Evolutionary conservation across 2,797 vertebrate species (phyloP), one percentile per base, ranked within the genome.

Genomic region (Vireo griseus): DNA sequence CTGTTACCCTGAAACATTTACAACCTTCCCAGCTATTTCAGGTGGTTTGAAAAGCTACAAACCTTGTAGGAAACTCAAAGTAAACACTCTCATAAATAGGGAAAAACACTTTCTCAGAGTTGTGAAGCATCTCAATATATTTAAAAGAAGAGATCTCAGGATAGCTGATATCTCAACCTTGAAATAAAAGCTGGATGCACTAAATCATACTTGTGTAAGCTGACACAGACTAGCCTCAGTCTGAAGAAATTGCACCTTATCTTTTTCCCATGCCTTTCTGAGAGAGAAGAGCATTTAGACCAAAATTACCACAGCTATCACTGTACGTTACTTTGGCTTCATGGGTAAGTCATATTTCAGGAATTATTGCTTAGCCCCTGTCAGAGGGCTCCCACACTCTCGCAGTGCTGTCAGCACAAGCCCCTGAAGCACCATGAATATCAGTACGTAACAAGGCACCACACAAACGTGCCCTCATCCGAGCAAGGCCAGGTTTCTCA

Each of bases 401-500:
- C 13, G 26, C 51, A n/a, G 40, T 35, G 33, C 69, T 6, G 0
- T 52, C 52, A 59, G 59, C 40, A 9, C 5, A 19, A 10, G 39
- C 18, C 37, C n/a, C 48, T 69, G 33, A 18, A 37, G 51, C 35
- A 28, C 58, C 28, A 2, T 4, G 33, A 58, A 12, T 40, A 58
- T 45, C 17, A 9, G 31, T 24, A 18, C 33, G 11, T 63, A 62
- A 17, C 18, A 51, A 61, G 74, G 58, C 66, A 63, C 24, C 63
- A 52, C 1, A 0, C 19, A 44, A 45, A 65, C 15, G 5, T 10
- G 33, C 6, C 15, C 17, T 17, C 47, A 72, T 44, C 21, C 0
- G 0, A 66, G 37, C 51, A 81, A 90, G 63, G 40, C 58, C 2
- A 2, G 13, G 13, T 61, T 94, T 76, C 71, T 65, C 51, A 73